Evolutionary conservation across 2,888 invertebrate genomes (phyloP), one percentile per base, ranked within the genome.

Genomic region (Heliconius erato): DNA sequence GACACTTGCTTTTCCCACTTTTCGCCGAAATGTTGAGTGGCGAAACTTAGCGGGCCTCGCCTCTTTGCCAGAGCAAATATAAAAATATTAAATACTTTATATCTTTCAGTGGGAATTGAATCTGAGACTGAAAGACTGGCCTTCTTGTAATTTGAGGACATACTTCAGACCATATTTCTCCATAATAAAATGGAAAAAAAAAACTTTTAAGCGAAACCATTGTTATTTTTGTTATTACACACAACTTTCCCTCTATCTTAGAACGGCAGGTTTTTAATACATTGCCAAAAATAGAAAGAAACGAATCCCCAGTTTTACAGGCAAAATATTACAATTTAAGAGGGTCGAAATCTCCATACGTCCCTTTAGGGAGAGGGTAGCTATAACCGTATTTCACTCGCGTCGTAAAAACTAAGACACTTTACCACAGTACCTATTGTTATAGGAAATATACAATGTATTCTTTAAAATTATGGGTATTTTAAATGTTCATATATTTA

Each of bases 371-470:
- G 89, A 87, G 87, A 87, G 88, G 91, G 89, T 82, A 91, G 88
- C 91, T 88, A 94, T 94, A 94, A 94, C 91, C 90, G 91, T 94
- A 95, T 91, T 91, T 95, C 91, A 94, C 89, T 86, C 87, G 87
- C 88, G 91, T 93, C 94, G 90, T 94, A 94, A 94, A 94, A 94
- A 94, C 93, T 93, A 91, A 91, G 92, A 93, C 92, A 93, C 91
- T 90, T 89, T 89, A 86, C 91, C 91, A 87, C 91, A 91, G 89
- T 91, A 91, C 91, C 72, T 49, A 72, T 40, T 91, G 90, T 91
- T 91, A 92, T 91, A 91, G 35, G 35, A 76, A 35, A 91, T 74
- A 74, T 83, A 83, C 76, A 71, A 68, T 76, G 67, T 82, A 79
- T 71, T 71, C n/a, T 65, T 80, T 74, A 40, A 63, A 35, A 63